Conservation (phyloP, 2,113 vertebrate species). For the Macquaria ambigua region DNA sequence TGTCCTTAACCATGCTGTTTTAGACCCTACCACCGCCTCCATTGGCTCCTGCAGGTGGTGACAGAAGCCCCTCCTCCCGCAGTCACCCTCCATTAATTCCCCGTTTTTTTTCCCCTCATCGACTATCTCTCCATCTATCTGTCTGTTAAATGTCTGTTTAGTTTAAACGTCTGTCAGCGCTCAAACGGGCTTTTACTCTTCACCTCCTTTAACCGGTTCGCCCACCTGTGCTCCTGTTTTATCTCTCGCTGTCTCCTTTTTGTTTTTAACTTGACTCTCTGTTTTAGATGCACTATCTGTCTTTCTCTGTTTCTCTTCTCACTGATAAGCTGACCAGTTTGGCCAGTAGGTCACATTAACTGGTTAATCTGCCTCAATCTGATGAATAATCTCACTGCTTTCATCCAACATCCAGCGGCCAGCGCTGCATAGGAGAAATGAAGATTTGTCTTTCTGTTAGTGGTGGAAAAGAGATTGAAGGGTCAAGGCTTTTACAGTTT, state of each 20-base stretch:
- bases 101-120: not conserved
- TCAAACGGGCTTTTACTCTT: constrained; percentile 53
- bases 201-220: constrained; percentile 61
- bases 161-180: constrained; percentile 53
- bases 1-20: constrained; percentile 49
- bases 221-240: constrained; percentile 51
- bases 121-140: constrained; percentile 64
- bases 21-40: constrained; percentile 27
- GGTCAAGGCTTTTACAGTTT: constrained; percentile 16
- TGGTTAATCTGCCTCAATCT: constrained; percentile 74
- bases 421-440: not conserved
- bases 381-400: constrained; percentile 55
- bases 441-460: not conserved
- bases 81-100: constrained; percentile 54
- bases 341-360: constrained; percentile 48
- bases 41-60: constrained; percentile 50
- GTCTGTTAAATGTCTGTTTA: constrained; percentile 69
- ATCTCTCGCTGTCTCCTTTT: constrained; percentile 37
- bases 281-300: not conserved
- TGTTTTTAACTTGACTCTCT: constrained; percentile 31
- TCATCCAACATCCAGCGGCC: constrained; percentile 60
- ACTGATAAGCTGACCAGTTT: constrained; percentile 39
- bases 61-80: constrained; percentile 59
- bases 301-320: not conserved
- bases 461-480: constrained; percentile 2